Base-by-base conservation (phyloP, 1,140 invertebrate species). In the Brachionus rotundiformis region DNA sequence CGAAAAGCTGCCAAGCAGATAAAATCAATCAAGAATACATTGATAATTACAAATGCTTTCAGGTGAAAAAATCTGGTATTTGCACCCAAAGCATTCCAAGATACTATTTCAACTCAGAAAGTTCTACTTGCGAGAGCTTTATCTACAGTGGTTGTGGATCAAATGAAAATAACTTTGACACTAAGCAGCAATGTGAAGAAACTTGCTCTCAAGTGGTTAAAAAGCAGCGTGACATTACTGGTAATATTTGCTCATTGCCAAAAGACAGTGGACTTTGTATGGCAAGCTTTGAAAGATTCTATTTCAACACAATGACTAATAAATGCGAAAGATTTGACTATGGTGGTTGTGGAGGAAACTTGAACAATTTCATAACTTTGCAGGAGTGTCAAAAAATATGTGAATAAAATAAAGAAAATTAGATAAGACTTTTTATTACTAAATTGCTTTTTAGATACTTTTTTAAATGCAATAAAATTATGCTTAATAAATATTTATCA, bases 321-420 rank as follows among this genome's bases (percentile, higher is more conserved):
- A 73, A 61, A 33, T 89, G 88, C 84, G 82, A 85, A 13, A 49
- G 82, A 31, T 88, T 87, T 83, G 84, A 84, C 82, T 89, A 87
- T 82, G 86, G 86, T 31, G 75, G 77, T 23, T 80, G 77, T 59
- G 49, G 13, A 13, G 49, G 31, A 19, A 80, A 80, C 23, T 13
- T 23, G 1, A 81, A 81, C 88, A 84, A 93, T 4, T 98, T 97
- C 88, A 90, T 90, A 44, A 92, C 90, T 5, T 91, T 93, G 85
- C 93, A 94, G 75, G 93, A 95, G 83, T 99, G 97, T 86, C 92
- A 94, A 84, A 39, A 65, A 39, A 23, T 19, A 73, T 73, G 68
- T 44, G 31, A 65, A 54, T 54, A 65, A 65, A 33, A 3, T n/a
- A n/a, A n/a, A 23, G 31, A 11, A 23, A 2, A 4, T 27, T 29